A percentile compares a stretch with the other conserved stretches of the same genome.
Evolutionary conservation across 2,888 invertebrate species (phyloP).

Genomic region (Baccha elongata): DNA sequence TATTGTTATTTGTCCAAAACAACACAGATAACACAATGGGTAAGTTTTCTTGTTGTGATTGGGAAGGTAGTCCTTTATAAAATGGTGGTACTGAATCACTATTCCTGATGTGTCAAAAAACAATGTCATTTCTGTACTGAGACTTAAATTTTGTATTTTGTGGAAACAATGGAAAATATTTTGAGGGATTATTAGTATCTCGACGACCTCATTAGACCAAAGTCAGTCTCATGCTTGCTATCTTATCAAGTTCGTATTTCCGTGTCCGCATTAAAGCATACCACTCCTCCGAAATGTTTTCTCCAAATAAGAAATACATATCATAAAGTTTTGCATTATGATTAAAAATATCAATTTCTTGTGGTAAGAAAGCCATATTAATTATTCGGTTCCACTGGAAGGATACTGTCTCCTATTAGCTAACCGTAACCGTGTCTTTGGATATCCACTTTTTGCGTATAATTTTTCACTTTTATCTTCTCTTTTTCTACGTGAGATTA

Average conservation of each 20-base stretch:
- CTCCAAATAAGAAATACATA: too few species aligned
- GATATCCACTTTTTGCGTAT: too few species aligned
- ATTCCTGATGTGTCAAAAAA: slow-evolving; percentile 53
- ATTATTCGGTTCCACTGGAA: too few species aligned
- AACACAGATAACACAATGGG: slow-evolving; percentile 43
- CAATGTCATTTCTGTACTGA: too few species aligned
- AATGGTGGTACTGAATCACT: slow-evolving; percentile 59
- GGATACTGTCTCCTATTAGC: slow-evolving; percentile 22
- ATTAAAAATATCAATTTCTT: slow-evolving; percentile 4
- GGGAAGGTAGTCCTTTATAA: slow-evolving; percentile 44
- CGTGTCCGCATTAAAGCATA: slow-evolving; percentile 15
- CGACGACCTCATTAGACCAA: slow-evolving; percentile 32
- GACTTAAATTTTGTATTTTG: too few species aligned
- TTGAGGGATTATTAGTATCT: slow-evolving; percentile 38
- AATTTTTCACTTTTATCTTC: too few species aligned
- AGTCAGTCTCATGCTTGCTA: too few species aligned
- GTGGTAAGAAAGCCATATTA: slow-evolving; percentile 31
- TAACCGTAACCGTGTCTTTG: not conserved
- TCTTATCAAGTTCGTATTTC: not conserved
- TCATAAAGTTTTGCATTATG: too few species aligned
- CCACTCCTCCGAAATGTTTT: too few species aligned
- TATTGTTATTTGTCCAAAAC: slow-evolving; percentile 52
- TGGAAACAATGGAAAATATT: slow-evolving; percentile 25
- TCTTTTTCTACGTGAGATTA: slow-evolving; percentile 46
- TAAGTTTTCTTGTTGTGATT: slow-evolving; percentile 59